Percentiles rank a stretch among this genome's conserved stretches.
These are phyloP conservation scores for Hyla sarda DNA, from an alignment of 2,113 vertebrate genomes.

Conservation along the genomic window DNA sequence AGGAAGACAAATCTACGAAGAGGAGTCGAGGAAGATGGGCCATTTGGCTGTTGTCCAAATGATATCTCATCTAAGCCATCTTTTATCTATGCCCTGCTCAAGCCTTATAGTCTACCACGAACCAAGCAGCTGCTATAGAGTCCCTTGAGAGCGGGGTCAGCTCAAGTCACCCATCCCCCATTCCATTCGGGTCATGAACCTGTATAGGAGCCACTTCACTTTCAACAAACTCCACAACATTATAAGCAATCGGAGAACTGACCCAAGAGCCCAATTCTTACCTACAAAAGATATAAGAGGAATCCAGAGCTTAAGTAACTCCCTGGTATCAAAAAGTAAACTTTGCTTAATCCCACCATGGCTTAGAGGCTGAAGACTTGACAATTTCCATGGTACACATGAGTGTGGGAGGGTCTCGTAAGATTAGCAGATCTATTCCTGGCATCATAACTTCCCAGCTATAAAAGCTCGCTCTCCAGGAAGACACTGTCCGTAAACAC, in stretches of 20 bases:
- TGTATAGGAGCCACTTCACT: neutral
- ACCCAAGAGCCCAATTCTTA: neutral
- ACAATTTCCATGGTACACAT: neutral
- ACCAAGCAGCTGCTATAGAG: neutral
- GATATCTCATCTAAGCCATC: neutral
- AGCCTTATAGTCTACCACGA: neutral
- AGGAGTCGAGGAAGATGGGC: neutral
- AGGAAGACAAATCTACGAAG: too few relatives aligned
- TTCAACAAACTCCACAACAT: neutral
- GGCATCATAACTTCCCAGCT: conserved; percentile 11
- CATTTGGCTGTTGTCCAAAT: neutral
- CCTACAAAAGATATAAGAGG: neutral
- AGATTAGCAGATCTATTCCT: neutral
- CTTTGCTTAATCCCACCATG: neutral
- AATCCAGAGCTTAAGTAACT: neutral
- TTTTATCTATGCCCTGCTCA: neutral
- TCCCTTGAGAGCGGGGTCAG: neutral
- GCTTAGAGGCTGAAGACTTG: neutral
- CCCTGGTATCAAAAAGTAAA: neutral
- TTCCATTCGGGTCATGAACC: neutral
- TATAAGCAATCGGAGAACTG: neutral
- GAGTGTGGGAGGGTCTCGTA: conserved; percentile 4
- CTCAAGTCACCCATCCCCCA: neutral
- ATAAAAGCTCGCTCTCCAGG: neutral
- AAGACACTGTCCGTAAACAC: neutral